Conservation (phyloP, 2,113 vertebrate genomes). For the Pseudorasbora parva region DNA sequence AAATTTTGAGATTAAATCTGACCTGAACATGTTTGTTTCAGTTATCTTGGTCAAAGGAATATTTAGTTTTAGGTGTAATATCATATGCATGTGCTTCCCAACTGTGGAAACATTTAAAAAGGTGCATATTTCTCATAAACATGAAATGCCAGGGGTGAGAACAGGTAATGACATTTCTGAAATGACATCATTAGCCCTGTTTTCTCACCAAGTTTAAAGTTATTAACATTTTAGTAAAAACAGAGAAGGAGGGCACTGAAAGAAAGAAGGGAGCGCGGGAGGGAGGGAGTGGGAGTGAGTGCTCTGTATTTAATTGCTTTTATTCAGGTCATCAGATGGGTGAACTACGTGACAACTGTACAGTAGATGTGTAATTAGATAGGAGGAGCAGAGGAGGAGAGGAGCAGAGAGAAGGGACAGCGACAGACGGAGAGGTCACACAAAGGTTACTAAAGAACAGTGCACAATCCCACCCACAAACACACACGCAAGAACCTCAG, state of each 20-base stretch:
- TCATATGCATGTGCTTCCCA: not conserved
- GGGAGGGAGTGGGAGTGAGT: constrained; percentile 41
- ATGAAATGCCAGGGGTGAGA: constrained; percentile 2
- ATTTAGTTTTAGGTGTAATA: not conserved
- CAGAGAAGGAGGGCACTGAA: constrained; percentile 5
- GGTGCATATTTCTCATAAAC: not conserved
- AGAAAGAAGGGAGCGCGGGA: not conserved
- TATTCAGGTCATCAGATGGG: constrained; percentile 60
- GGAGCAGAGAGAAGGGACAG: constrained; percentile 10
- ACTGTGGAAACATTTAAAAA: not conserved
- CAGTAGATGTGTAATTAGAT: constrained; percentile 50
- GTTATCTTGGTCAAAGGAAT: not conserved
- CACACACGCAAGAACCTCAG: constrained; percentile 8
- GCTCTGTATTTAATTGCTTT: constrained; percentile 57
- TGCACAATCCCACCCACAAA: constrained; percentile 12
- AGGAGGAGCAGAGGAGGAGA: constrained; percentile 45
- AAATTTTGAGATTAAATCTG: too few relatives aligned
- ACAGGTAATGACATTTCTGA: constrained; percentile 28
- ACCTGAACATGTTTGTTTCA: not conserved
- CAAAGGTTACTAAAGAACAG: constrained; percentile 23
- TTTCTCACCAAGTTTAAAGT: constrained; percentile 7
- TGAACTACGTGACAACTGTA: constrained; percentile 55
- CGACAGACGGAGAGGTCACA: constrained; percentile 42
- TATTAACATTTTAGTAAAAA: constrained; percentile 18
- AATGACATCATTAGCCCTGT: constrained; percentile 28